Percentiles rank a stretch among this genome's conserved stretches.
Conservation (phyloP, 2,113 vertebrate species). For the Helogale parvula region DNA sequence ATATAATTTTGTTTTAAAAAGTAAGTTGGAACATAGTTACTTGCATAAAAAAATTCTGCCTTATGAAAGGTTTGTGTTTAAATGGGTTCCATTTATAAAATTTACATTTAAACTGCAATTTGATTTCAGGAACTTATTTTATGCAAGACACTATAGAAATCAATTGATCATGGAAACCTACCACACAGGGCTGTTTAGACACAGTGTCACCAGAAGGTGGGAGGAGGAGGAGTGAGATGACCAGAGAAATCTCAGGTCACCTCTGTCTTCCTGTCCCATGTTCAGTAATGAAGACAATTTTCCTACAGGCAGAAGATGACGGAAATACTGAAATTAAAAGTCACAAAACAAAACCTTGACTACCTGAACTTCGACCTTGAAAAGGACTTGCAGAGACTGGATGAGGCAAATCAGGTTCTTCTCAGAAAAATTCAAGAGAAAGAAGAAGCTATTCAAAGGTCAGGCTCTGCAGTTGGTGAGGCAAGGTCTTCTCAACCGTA, state of each 20-base stretch:
- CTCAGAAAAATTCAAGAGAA: constrained; percentile 67
- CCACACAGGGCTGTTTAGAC: neutral
- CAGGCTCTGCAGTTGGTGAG: neutral
- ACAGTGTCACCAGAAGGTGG: neutral
- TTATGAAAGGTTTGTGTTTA: neutral
- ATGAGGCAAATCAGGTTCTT: constrained; percentile 61
- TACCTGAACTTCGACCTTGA: constrained; percentile 68
- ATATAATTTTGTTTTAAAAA: neutral
- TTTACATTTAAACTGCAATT: neutral
- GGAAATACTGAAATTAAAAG: constrained; percentile 53
- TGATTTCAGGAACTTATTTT: neutral
- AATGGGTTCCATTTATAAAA: neutral
- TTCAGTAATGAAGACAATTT: neutral
- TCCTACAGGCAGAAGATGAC: neutral
- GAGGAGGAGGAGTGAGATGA: neutral
- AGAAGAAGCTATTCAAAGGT: constrained; percentile 68
- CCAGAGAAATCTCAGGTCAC: neutral
- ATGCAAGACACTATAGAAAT: neutral
- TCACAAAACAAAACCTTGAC: constrained; percentile 58
- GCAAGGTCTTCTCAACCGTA: neutral
- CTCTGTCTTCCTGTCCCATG: neutral
- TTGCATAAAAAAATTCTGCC: constrained; percentile 26
- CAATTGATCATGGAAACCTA: neutral
- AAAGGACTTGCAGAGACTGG: constrained; percentile 63
- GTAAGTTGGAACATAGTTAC: neutral